Base-by-base conservation (phyloP, 2,888 invertebrate genomes). In the Adineta ricciae region DNA sequence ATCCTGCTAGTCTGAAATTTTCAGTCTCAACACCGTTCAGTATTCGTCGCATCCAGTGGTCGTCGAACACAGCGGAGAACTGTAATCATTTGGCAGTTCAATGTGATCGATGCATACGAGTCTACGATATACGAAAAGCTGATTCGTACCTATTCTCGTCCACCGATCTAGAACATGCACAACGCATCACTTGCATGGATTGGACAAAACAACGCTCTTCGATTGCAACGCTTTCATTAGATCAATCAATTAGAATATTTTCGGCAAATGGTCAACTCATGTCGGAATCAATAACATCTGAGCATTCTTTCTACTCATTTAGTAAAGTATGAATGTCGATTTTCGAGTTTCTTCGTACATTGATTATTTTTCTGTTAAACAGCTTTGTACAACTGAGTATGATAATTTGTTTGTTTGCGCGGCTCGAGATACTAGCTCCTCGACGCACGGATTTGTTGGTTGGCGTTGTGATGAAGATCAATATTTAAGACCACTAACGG, bases 31-130 rank as follows among this genome's bases (percentile, higher is more conserved):
- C 78, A 41, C 78, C 78, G 14, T 78, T 41, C n/a, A 41, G 11
- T n/a, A n/a, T 78, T 78, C 38, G 78, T 24, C 78, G 78, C 41
- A 78, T 78, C n/a, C 64, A 64, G 19, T 64, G 64, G 64, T 64
- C 64, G 32, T 36, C 64, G 32, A 32, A 1, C 19, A 41, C 24
- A 78, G 24, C 78, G 2, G 78, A 78, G 0, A 38, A 24, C n/a
- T 7, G 9, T n/a, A n/a, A 38, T 38, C 38, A 38, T 2, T 41
- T 78, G 41, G 78, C 78, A 24, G 78, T 78, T 78, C 78, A 78
- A 41, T 78, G 78, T 78, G 78, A 78, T 78, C 78, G 41, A 21
- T 41, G 41, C n/a, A 14, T 78, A 41, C 78, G 78, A 41, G 14
- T 78, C 9, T 78, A 78, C 14, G 78, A 78, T 78, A 78, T 78